These are phyloP conservation scores for Acronicta alni DNA, from an alignment of 2,888 invertebrate genomes.

Conservation along the genomic window DNA sequence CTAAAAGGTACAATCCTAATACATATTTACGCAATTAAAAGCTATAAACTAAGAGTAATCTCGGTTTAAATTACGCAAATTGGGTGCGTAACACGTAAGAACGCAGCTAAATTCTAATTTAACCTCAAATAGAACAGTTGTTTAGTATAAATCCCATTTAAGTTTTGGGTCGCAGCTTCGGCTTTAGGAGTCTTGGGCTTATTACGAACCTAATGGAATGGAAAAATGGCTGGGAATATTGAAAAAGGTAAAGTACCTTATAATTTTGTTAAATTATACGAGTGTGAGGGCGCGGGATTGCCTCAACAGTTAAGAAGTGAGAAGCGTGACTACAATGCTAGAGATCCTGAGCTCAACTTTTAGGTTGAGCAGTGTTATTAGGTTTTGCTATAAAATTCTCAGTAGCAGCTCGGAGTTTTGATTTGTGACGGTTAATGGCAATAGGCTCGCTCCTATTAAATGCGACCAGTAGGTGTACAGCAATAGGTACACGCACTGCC, in stretches of 20 bases:
- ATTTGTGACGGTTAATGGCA: no score
- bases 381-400: no score
- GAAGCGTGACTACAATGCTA: no score
- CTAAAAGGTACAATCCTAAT: constrained; percentile 47
- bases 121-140: constrained; percentile 50
- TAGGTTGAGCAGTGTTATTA: no score
- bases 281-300: no score
- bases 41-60: constrained; percentile 52
- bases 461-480: no score
- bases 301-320: no score
- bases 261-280: not conserved
- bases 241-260: not conserved
- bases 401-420: no score
- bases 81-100: constrained; percentile 47
- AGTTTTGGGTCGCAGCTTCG: constrained; percentile 36
- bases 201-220: constrained; percentile 37
- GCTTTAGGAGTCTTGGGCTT: constrained; percentile 44
- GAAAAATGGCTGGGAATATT: constrained; percentile 20
- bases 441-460: no score
- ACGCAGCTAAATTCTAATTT: constrained; percentile 52
- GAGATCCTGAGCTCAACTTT: no score
- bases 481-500: no score
- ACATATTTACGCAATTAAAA: constrained; percentile 56
- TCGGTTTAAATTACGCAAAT: constrained; percentile 54
- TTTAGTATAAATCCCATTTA: constrained; percentile 57